A percentile compares a stretch with the other conserved stretches of the same genome.
Conservation (phyloP, 2,113 vertebrate species). For the Spea multiplicata region DNA sequence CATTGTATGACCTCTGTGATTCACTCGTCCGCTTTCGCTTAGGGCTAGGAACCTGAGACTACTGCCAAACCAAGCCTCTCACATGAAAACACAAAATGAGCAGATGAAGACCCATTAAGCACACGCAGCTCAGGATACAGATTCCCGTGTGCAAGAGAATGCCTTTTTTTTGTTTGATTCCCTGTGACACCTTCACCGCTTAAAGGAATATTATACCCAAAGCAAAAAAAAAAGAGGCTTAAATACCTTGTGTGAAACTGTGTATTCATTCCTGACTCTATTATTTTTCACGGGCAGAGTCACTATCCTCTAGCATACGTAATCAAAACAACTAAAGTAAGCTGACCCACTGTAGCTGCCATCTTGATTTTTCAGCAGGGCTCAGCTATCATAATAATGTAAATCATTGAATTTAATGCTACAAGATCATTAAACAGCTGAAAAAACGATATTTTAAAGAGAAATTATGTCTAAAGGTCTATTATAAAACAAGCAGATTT, state of each 20-base stretch:
- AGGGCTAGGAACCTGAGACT: constrained; percentile 54
- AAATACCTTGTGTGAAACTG: neutral
- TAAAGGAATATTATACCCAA: neutral
- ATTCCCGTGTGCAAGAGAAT: fast-evolving
- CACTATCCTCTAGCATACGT: no score
- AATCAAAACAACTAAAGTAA: no score
- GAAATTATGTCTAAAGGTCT: no score
- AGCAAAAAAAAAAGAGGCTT: neutral
- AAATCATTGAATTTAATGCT: no score
- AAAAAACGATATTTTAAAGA: no score
- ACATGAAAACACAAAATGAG: constrained; percentile 12
- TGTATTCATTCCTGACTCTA: neutral
- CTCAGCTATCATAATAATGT: no score
- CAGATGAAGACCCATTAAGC: constrained; percentile 39
- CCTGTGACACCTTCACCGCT: constrained; percentile 11
- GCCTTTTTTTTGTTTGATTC: constrained; percentile 41
- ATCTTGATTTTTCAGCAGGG: no score
- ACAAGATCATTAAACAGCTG: no score
- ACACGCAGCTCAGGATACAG: constrained; percentile 20
- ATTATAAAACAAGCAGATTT: no score
- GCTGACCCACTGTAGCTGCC: no score
- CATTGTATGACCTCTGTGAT: constrained; percentile 37
- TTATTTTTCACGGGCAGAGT: neutral
- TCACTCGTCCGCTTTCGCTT: constrained; percentile 41
- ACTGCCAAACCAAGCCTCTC: neutral